Evolutionary conservation across 2,113 vertebrate species (phyloP).

Genomic region (Cryptotis parvus): DNA sequence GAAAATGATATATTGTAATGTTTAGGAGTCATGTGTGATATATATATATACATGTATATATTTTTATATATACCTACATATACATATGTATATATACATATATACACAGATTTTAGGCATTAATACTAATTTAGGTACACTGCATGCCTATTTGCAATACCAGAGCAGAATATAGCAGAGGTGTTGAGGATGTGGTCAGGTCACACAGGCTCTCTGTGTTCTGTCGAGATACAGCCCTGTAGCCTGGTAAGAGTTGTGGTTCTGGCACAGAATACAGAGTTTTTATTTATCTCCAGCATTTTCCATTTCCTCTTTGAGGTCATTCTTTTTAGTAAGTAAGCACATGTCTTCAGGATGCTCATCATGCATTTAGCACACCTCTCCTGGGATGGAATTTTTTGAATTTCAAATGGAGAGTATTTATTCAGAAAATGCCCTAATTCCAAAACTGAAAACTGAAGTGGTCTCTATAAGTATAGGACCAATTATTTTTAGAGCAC

Average conservation of each 20-base stretch:
- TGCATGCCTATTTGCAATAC: not conserved
- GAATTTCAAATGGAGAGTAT: constrained; percentile 56
- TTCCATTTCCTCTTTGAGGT: not conserved
- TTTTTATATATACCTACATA: too few species aligned
- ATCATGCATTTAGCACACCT: constrained; percentile 63
- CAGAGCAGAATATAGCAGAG: not conserved
- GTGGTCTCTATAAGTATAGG: constrained; percentile 13
- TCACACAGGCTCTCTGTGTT: too few species aligned
- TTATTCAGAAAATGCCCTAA: constrained; percentile 30
- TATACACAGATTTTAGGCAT: not conserved
- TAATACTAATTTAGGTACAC: not conserved
- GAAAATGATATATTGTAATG: not conserved
- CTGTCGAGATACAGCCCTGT: rapidly evolving
- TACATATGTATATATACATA: not conserved
- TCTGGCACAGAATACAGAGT: not conserved
- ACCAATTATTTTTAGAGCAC: not conserved
- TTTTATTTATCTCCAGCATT: not conserved
- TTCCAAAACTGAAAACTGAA: constrained; percentile 40
- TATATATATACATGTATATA: too few species aligned
- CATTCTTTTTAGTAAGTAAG: not conserved
- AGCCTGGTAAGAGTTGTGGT: not conserved
- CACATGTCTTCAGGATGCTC: not conserved
- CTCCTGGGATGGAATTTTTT: constrained; percentile 56
- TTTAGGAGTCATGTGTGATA: not conserved
- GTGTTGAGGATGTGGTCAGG: rapidly evolving